A percentile compares a stretch with the other conserved stretches of the same genome.
Conservation (phyloP, 2,113 vertebrate genomes). For the Dolichallabes microphthalmus region DNA sequence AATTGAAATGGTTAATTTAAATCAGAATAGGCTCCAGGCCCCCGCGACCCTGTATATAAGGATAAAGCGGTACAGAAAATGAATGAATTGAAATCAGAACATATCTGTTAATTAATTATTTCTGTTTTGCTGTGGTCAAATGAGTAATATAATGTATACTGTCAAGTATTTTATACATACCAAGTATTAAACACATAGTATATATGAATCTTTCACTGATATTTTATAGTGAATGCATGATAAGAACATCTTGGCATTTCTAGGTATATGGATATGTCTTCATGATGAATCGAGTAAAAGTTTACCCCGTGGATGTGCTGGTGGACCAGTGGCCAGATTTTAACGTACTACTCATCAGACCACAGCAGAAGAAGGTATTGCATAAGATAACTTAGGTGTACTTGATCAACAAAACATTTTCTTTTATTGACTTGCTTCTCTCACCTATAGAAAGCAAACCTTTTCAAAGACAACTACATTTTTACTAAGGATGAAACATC, state of each 20-base stretch:
- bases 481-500: conserved; percentile 58
- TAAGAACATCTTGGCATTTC: background rate
- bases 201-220: background rate
- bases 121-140: background rate
- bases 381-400: background rate
- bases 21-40: too few species aligned
- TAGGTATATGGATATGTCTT: conserved; percentile 62
- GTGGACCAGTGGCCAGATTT: conserved; percentile 69
- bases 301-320: conserved; percentile 52
- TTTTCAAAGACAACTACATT: conserved; percentile 52
- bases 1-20: background rate
- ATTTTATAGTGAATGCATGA: background rate
- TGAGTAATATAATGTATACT: background rate
- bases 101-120: background rate
- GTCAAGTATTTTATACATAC: background rate
- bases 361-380: conserved; percentile 43
- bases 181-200: background rate
- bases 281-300: conserved; percentile 41
- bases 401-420: background rate
- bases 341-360: conserved; percentile 58
- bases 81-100: background rate
- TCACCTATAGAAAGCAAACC: conserved; percentile 52
- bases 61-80: too few species aligned
- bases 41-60: too few species aligned
- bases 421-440: background rate